Evolutionary conservation across 2,113 vertebrate genomes (phyloP).

Genomic region (Cyphomyrus discorhynchus): DNA sequence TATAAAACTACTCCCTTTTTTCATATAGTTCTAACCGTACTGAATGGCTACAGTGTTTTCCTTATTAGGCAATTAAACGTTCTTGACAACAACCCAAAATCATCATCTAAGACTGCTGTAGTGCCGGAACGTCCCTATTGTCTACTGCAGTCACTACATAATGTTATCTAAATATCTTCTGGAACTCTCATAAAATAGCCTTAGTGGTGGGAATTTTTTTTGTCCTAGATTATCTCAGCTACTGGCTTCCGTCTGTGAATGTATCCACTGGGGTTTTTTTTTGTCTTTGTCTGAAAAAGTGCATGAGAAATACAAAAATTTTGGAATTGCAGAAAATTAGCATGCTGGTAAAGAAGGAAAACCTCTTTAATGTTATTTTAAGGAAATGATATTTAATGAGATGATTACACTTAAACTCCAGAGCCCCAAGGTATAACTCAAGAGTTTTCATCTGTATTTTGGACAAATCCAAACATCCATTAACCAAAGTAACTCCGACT

Average conservation of each 20-base stretch:
- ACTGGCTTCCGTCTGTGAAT: background rate
- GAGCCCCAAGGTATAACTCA: background rate
- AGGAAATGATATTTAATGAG: background rate
- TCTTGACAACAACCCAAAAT: background rate
- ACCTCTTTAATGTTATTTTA: background rate
- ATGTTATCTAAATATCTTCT: background rate
- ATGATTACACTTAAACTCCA: background rate
- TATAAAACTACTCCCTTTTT: background rate
- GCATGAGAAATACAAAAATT: background rate
- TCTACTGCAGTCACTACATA: background rate
- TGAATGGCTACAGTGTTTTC: background rate
- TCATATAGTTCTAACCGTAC: background rate
- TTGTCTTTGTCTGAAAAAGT: background rate
- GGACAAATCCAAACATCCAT: background rate
- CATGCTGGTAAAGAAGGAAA: background rate
- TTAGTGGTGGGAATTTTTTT: background rate
- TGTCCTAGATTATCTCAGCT: background rate
- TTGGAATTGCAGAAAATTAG: background rate
- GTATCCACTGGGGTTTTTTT: background rate
- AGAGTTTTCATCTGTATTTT: background rate
- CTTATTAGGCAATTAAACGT: slow-evolving; percentile 14
- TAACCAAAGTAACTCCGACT: background rate
- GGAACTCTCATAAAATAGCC: background rate
- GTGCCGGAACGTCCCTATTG: background rate
- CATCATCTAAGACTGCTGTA: background rate